A percentile compares a stretch with the other conserved stretches of the same genome.
phyloP scores from a whole-genome alignment of 2,113 vertebrate species.

The Ameiurus melas region DNA sequence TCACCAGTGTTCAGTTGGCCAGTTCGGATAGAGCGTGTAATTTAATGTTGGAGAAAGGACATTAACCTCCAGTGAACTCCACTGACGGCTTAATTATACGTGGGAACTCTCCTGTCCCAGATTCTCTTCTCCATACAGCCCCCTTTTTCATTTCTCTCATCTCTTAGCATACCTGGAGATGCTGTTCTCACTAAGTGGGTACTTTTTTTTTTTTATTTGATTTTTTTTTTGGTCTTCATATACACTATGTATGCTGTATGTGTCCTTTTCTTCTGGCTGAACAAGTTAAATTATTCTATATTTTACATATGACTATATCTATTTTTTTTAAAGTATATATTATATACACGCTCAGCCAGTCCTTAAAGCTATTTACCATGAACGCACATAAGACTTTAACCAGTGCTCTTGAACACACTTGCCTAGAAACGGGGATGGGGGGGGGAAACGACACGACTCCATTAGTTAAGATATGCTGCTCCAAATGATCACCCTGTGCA shows the following conservation, averaged over 20 bases:
- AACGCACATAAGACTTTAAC: slow-evolving; percentile 60
- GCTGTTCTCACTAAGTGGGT: slow-evolving; percentile 48
- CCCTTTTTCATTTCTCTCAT: background rate
- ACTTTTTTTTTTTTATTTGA: slow-evolving; percentile 13
- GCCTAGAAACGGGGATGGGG: too few relatives aligned
- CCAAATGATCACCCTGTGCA: slow-evolving; percentile 41
- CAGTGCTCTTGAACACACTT: slow-evolving; percentile 48
- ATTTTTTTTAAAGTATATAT: slow-evolving; percentile 56
- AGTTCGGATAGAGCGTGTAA: slow-evolving; percentile 12
- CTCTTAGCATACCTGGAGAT: slow-evolving; percentile 38
- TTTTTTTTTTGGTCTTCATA: slow-evolving; percentile 11
- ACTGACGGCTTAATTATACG: background rate
- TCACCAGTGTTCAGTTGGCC: slow-evolving; percentile 23
- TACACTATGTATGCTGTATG: slow-evolving; percentile 52
- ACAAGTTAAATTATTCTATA: slow-evolving; percentile 60
- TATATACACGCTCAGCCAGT: slow-evolving; percentile 62
- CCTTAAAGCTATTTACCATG: slow-evolving; percentile 67
- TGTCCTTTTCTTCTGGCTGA: slow-evolving; percentile 54
- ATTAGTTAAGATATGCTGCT: slow-evolving; percentile 54
- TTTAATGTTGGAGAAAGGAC: background rate
- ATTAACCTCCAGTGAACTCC: background rate
- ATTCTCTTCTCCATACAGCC: background rate
- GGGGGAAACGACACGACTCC: too few relatives aligned
- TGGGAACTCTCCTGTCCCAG: slow-evolving; percentile 3
- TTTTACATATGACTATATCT: slow-evolving; percentile 48